Evolutionary conservation across 2,888 invertebrate species (phyloP).

Genomic region (Lomographa bimaculata): DNA sequence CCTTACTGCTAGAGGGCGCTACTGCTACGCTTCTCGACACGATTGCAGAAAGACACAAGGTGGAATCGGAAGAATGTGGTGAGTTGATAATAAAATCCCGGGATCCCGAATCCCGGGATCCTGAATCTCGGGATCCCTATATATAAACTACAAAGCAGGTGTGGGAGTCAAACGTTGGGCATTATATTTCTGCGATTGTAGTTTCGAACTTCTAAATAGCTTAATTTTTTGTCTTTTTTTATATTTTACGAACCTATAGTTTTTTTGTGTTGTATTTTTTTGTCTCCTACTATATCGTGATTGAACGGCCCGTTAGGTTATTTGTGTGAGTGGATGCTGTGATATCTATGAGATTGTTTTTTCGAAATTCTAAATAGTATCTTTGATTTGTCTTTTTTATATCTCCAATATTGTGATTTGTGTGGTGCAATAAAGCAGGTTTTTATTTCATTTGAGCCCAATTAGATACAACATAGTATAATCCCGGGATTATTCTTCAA

Average conservation of each 20-base stretch:
- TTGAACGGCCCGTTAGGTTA: too few species aligned
- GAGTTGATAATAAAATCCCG: too few species aligned
- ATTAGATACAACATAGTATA: constrained; percentile 8
- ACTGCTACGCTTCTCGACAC: constrained; percentile 46
- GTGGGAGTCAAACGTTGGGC: constrained; percentile 16
- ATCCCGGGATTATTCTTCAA: constrained; percentile 11
- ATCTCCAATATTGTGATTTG: background rate
- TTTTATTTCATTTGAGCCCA: constrained; percentile 3
- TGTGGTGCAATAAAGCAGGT: background rate
- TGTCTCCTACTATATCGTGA: too few species aligned
- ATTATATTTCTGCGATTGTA: too few species aligned
- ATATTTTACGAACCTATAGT: too few species aligned
- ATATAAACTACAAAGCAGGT: constrained; percentile 16
- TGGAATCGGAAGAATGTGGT: constrained; percentile 29
- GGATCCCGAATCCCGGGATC: too few species aligned
- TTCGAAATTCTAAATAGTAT: constrained; percentile 6
- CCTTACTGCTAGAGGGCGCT: constrained; percentile 55
- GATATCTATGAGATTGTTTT: constrained; percentile 5
- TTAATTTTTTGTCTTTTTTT: too few species aligned
- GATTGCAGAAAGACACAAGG: constrained; percentile 36
- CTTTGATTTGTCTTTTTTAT: constrained; percentile 3
- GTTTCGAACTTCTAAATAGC: too few species aligned
- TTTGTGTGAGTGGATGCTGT: constrained; percentile 14
- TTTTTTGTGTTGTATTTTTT: too few species aligned
- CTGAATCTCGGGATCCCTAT: too few species aligned